Evolutionary conservation across 2,113 vertebrate species (phyloP), one percentile per base, ranked within the genome.

Genomic region (Sorex fumeus): DNA sequence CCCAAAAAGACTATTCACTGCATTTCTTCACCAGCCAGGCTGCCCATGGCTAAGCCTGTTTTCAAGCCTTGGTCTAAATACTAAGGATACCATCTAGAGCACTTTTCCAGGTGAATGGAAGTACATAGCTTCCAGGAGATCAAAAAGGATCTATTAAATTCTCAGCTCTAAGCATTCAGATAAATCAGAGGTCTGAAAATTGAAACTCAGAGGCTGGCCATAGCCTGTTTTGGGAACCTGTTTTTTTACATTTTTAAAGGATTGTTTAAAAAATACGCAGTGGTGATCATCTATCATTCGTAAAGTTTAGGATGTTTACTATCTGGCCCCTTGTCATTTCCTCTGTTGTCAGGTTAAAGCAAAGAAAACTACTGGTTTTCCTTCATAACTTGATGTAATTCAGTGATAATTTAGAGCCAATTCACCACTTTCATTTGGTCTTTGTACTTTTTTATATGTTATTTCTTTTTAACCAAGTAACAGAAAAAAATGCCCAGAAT

Each of bases 391-490:
- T 74, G 72, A 67, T 70, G 34, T 6, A 75, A 57, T 77, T 76
- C 79, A 83, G 60, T 43, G 85, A 8, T 78, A 82, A 88, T 80
- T 93, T 88, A 91, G 72, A 80, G 32, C 85, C 18, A 92, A 93
- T 66, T 84, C 62, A 45, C 88, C 32, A 6, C 88, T 95, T 28
- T 53, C 84, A 66, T 90, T 36, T 74, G 36, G 36, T 84, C 32
- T 60, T 80, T 87, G 34, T 81, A 64, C 43, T 91, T 93, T 74
- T 85, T 94, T 30, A 3, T 75, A 40, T 69, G 67, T 88, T 79
- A 76, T 92, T 92, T 91, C 69, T 91, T 86, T 95, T 86, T 95
- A 95, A 86, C 53, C 45, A 89, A 30, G n/a, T 80, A 36, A 28
- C 79, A 94, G 86, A 83, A 87, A 50, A 57, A 93, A 90, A 92